A percentile compares a stretch with the other conserved stretches of the same genome.
Conservation (phyloP, 1,140 invertebrate genomes). For the Drosophila nebulosa region DNA sequence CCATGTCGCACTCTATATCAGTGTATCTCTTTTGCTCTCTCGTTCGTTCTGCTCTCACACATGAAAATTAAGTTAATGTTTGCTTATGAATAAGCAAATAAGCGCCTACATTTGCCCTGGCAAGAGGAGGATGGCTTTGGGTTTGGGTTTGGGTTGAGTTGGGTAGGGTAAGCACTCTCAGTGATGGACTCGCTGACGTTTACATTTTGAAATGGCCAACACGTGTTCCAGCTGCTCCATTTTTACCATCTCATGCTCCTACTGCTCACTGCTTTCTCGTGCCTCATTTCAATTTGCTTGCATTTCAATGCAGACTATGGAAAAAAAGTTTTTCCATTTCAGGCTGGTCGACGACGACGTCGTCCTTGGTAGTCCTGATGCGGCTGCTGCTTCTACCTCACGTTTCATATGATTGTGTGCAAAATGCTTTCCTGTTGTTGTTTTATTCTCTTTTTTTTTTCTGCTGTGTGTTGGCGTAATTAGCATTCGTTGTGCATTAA, state of each 20-base stretch:
- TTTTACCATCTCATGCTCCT: neutral
- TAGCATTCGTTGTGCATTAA: constrained; percentile 73
- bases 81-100: constrained; percentile 80
- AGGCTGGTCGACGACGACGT: constrained; percentile 29
- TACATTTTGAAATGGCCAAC: constrained; percentile 78
- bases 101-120: constrained; percentile 53
- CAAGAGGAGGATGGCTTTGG: neutral
- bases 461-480: constrained; percentile 42
- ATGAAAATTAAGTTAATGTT: constrained; percentile 80
- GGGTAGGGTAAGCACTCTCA: constrained; percentile 6
- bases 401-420: constrained; percentile 71
- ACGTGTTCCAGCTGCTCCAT: constrained; percentile 47
- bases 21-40: neutral
- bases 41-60: neutral
- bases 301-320: constrained; percentile 66
- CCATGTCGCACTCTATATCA: constrained; percentile 4
- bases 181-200: constrained; percentile 70
- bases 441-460: constrained; percentile 6
- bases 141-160: neutral
- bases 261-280: too few relatives aligned
- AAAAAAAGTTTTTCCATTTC: constrained; percentile 71
- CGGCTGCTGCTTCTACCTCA: constrained; percentile 21
- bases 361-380: constrained; percentile 18
- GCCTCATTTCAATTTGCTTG: constrained; percentile 73
- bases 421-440: constrained; percentile 46